phyloP scores from a whole-genome alignment of 2,113 vertebrate genomes.

The Colinus virginianus region DNA sequence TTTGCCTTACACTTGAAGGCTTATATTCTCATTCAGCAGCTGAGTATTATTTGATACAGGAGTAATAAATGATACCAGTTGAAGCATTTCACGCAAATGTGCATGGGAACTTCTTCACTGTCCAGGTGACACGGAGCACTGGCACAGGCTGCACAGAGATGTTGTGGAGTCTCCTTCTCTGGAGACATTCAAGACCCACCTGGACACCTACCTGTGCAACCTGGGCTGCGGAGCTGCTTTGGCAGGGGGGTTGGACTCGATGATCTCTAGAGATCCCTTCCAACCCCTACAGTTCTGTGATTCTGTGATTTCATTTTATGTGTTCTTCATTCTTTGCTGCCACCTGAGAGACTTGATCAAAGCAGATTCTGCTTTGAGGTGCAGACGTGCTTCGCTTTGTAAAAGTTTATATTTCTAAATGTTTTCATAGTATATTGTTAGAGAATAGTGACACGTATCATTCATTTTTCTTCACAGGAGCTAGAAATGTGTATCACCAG shows the following conservation, averaged over 20 bases:
- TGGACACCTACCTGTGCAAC: too few relatives aligned
- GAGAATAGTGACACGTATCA: background rate
- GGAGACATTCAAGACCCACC: too few relatives aligned
- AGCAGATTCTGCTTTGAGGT: background rate
- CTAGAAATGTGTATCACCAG: constrained; percentile 95
- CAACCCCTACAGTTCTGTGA: too few relatives aligned
- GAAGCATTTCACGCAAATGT: background rate
- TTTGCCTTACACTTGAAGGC: background rate
- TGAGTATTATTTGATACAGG: background rate
- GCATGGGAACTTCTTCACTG: too few relatives aligned
- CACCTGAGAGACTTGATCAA: background rate
- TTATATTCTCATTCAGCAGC: background rate
- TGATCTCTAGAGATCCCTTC: too few relatives aligned
- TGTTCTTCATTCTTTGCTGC: background rate
- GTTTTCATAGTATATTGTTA: background rate
- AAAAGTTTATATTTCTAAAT: background rate
- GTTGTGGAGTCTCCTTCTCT: too few relatives aligned
- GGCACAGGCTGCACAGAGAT: too few relatives aligned
- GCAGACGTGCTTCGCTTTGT: background rate
- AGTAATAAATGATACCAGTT: background rate
- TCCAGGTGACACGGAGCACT: too few relatives aligned
- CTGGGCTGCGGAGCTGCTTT: too few relatives aligned
- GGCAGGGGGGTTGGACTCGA: too few relatives aligned
- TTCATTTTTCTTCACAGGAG: constrained; percentile 81
- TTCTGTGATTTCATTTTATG: background rate